phyloP scores from a whole-genome alignment of 1,140 invertebrate genomes.

The Zaprionus davidi region DNA sequence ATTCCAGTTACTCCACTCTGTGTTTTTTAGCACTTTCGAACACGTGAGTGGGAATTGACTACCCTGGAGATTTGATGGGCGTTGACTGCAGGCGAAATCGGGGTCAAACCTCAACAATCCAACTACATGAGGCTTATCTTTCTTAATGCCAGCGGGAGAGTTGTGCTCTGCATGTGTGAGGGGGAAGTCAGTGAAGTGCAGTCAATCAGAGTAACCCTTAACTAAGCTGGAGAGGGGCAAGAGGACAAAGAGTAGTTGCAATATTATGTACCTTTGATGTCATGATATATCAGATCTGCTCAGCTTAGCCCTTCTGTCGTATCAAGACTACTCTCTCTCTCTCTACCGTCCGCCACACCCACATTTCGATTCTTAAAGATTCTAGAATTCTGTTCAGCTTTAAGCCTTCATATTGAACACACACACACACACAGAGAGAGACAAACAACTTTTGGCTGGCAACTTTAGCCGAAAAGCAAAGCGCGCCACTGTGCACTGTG shows the following conservation, averaged over 20 bases:
- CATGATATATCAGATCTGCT: no score
- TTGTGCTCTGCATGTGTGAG: not conserved
- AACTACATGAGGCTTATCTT: slow-evolving; percentile 1
- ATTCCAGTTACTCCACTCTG: not conserved
- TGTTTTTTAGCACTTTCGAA: not conserved
- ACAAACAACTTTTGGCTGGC: not conserved
- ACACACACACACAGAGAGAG: not conserved
- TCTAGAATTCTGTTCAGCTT: not conserved
- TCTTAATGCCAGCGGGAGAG: not conserved
- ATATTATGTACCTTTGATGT: no score
- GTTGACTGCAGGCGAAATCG: not conserved
- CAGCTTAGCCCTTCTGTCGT: no score
- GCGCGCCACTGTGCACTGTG: not conserved
- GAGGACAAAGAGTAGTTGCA: not conserved
- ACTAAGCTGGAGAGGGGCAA: not conserved
- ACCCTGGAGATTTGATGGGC: not conserved
- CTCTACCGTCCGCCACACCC: not conserved
- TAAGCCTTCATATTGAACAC: not conserved
- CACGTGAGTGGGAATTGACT: slow-evolving; percentile 1
- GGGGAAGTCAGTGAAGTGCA: not conserved
- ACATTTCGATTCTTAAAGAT: not conserved
- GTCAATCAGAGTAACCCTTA: not conserved
- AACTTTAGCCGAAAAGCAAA: slow-evolving; percentile 2
- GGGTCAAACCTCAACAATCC: slow-evolving; percentile 2
- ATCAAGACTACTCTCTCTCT: not conserved